Evolutionary conservation across 2,797 vertebrate species (phyloP).

Genomic region (Numenius phaeopus): DNA sequence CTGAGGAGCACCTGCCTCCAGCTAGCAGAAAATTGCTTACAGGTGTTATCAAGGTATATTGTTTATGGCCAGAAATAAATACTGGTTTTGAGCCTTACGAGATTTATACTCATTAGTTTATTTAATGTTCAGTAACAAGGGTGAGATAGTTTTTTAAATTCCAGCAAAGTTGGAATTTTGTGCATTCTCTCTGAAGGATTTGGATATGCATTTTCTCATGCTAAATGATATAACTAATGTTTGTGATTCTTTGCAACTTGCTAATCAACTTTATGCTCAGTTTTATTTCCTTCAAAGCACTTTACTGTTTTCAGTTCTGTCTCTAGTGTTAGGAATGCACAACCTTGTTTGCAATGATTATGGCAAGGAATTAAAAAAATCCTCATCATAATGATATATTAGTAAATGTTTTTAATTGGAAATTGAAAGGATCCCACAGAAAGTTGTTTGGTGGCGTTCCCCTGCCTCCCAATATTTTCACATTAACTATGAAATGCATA

Average conservation of each 20-base stretch:
- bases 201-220: not conserved
- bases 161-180: not conserved
- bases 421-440: not conserved
- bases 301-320: not conserved
- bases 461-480: not conserved
- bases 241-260: not conserved
- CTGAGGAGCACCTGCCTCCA: not conserved
- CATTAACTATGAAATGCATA: not conserved
- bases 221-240: not conserved
- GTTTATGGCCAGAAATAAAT: not conserved
- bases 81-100: not conserved
- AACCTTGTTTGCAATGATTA: conserved; percentile 4
- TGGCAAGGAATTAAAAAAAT: not conserved
- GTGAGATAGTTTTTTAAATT: not conserved
- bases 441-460: not conserved
- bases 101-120: not conserved
- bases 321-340: not conserved
- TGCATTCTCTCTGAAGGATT: not conserved
- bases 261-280: not conserved
- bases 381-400: not conserved
- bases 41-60: not conserved
- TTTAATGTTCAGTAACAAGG: not conserved
- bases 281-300: not conserved
- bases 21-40: not conserved
- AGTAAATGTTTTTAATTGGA: not conserved